These are phyloP conservation scores for Junonia oenone DNA, from an alignment of 2,888 invertebrate genomes.

Conservation along the genomic window DNA sequence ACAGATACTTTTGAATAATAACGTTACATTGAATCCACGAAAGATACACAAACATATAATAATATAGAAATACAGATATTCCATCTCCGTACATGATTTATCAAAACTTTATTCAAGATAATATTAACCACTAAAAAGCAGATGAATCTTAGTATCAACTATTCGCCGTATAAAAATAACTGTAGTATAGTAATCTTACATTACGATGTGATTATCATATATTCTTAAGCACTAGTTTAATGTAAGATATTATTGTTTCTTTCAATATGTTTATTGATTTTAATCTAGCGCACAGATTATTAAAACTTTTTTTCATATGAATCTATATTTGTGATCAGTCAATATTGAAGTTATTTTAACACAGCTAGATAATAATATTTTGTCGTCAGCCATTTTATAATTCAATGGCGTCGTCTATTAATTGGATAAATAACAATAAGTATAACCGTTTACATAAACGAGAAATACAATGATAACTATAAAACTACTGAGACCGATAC, in stretches of 20 bases:
- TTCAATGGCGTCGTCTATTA: not conserved
- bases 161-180: conserved; percentile 25
- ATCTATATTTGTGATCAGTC: not conserved
- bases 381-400: not conserved
- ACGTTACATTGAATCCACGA: not conserved
- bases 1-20: not conserved
- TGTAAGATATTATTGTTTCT: not conserved
- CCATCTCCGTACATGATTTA: not conserved
- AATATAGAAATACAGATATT: not conserved
- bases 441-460: conserved; percentile 2
- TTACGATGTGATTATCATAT: not conserved
- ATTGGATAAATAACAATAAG: not conserved
- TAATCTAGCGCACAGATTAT: conserved; percentile 9
- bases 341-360: not conserved
- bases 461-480: conserved; percentile 1
- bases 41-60: not conserved
- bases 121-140: conserved; percentile 5
- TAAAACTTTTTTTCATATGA: not conserved
- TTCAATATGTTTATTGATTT: not conserved
- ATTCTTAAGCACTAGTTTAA: not conserved
- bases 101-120: not conserved
- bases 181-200: conserved; percentile 5
- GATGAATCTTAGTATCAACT: conserved; percentile 1
- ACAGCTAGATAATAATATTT: not conserved
- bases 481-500: conserved; percentile 20